Conservation (phyloP, 2,797 vertebrate species). For the Sibirionetta formosa region DNA sequence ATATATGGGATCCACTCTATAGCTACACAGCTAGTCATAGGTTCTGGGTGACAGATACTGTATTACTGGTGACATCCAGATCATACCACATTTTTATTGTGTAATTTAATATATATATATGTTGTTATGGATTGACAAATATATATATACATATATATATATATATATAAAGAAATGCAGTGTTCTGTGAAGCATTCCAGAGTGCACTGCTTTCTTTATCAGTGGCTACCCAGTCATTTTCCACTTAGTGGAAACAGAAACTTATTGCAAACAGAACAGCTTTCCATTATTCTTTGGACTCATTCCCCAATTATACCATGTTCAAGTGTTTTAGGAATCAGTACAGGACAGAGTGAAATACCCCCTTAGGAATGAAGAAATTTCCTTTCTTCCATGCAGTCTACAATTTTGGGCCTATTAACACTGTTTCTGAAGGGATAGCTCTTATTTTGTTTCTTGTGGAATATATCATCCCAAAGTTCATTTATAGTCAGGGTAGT, state of each 20-base stretch:
- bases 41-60: not conserved
- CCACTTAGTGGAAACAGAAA: not conserved
- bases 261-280: not conserved
- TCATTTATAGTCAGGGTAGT: not conserved
- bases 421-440: not conserved
- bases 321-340: not conserved
- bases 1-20: not conserved
- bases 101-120: not conserved
- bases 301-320: not conserved
- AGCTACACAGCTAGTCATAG: not conserved
- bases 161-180: not conserved
- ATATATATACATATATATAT: not conserved
- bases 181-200: not conserved
- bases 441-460: not conserved
- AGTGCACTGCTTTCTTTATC: fast-evolving
- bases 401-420: not conserved
- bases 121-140: not conserved
- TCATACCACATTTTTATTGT: not conserved
- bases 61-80: not conserved
- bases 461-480: not conserved
- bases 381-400: not conserved
- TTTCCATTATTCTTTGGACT: not conserved
- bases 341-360: not conserved
- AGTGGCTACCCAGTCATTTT: not conserved
- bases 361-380: not conserved